Conservation (phyloP, 2,113 vertebrate species). For the Lepus americanus region DNA sequence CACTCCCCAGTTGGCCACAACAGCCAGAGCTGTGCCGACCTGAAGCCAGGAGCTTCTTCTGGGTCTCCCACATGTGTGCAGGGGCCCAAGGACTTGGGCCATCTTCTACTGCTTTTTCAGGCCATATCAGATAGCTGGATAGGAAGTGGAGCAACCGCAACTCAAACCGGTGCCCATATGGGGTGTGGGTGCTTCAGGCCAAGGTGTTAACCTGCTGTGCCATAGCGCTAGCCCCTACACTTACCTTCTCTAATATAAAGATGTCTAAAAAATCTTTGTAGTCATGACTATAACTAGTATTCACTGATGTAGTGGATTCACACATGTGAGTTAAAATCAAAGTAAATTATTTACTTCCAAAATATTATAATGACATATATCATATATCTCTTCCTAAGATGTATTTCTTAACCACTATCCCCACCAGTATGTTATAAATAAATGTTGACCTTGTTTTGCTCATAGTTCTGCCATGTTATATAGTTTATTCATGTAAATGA, state of each 20-base stretch:
- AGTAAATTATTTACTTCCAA: background rate
- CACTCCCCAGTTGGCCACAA: no score
- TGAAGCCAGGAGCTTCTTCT: no score
- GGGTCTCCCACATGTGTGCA: no score
- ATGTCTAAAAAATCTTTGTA: background rate
- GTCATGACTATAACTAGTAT: background rate
- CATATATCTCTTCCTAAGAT: background rate
- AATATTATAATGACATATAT: background rate
- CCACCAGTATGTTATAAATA: background rate
- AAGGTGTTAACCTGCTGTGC: no score
- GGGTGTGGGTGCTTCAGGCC: no score
- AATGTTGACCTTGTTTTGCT: background rate
- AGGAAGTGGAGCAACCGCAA: no score
- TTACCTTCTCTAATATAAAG: background rate
- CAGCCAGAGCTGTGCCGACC: no score
- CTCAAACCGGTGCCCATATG: no score
- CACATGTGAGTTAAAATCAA: background rate
- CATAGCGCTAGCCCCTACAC: background rate
- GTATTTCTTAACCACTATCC: background rate
- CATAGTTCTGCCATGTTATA: background rate
- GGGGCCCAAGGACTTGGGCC: no score
- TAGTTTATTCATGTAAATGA: background rate
- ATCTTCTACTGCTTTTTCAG: no score
- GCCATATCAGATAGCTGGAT: no score
- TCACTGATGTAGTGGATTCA: background rate